Conservation (phyloP, 2,797 vertebrate genomes). For the Anas acuta region DNA sequence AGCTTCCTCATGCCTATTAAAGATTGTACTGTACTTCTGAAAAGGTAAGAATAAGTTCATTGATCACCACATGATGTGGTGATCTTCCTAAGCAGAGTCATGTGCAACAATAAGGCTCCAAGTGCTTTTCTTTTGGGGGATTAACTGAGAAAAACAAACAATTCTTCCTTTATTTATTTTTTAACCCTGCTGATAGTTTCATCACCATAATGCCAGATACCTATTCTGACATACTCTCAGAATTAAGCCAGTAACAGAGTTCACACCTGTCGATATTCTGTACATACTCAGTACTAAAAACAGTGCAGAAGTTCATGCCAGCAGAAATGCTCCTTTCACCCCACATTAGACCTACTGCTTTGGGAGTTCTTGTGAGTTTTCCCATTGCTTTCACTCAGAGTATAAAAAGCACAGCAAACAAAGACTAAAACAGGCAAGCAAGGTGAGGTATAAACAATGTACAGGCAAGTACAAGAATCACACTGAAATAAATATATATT, state of each 20-base stretch:
- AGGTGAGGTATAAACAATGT: background rate
- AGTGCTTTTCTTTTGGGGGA: background rate
- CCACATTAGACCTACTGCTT: background rate
- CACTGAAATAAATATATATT: no score
- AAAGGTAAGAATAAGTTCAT: constrained; percentile 47
- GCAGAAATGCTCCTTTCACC: background rate
- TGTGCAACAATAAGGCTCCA: background rate
- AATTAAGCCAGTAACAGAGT: background rate
- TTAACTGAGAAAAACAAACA: background rate
- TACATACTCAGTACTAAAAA: background rate
- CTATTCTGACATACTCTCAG: fast-evolving
- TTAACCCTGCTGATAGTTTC: background rate
- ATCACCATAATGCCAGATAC: background rate
- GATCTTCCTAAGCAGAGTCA: constrained; percentile 11
- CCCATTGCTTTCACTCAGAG: background rate
- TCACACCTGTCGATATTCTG: background rate
- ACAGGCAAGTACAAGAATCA: background rate
- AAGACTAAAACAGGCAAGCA: background rate
- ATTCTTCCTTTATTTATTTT: background rate
- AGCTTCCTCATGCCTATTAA: constrained; percentile 13
- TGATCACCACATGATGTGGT: background rate
- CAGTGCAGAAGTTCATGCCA: background rate
- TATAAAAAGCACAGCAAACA: background rate
- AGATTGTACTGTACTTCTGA: background rate
- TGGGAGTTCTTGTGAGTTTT: background rate